phyloP scores from a whole-genome alignment of 2,888 invertebrate species.

The Tribolium freemani region DNA sequence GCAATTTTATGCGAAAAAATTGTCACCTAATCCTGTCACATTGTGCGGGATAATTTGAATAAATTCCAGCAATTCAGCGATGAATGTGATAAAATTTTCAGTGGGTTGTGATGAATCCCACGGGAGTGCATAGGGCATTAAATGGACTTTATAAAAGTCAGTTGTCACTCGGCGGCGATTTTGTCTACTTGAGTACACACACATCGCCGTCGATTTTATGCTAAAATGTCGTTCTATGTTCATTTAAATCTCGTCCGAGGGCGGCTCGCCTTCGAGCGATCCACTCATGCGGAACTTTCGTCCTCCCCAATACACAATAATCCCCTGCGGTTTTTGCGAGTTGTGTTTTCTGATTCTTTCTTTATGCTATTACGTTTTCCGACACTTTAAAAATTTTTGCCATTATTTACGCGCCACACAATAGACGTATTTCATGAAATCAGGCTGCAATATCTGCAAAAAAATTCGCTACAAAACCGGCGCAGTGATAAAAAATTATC shows the following conservation, averaged over 20 bases:
- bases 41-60: conserved; percentile 36
- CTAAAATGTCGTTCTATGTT: conserved; percentile 48
- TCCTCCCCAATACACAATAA: conserved; percentile 45
- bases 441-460: conserved; percentile 21
- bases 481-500: conserved; percentile 16
- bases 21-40: conserved; percentile 16
- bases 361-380: conserved; percentile 41
- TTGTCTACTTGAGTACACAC: conserved; percentile 48
- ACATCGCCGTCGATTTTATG: conserved; percentile 52
- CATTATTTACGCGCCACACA: conserved; percentile 40
- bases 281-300: conserved; percentile 45
- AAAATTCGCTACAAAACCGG: conserved; percentile 15
- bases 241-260: conserved; percentile 44
- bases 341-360: conserved; percentile 45
- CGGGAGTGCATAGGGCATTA: conserved; percentile 38
- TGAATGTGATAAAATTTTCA: conserved; percentile 32
- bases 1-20: conserved; percentile 32
- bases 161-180: conserved; percentile 49
- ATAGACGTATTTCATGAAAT: conserved; percentile 37
- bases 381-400: conserved; percentile 41
- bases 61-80: conserved; percentile 34
- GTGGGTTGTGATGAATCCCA: conserved; percentile 10
- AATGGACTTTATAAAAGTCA: conserved; percentile 52
- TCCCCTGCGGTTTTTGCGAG: conserved; percentile 44
- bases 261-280: conserved; percentile 30